phyloP scores from a whole-genome alignment of 2,888 invertebrate genomes.

The Melanotus villosus region DNA sequence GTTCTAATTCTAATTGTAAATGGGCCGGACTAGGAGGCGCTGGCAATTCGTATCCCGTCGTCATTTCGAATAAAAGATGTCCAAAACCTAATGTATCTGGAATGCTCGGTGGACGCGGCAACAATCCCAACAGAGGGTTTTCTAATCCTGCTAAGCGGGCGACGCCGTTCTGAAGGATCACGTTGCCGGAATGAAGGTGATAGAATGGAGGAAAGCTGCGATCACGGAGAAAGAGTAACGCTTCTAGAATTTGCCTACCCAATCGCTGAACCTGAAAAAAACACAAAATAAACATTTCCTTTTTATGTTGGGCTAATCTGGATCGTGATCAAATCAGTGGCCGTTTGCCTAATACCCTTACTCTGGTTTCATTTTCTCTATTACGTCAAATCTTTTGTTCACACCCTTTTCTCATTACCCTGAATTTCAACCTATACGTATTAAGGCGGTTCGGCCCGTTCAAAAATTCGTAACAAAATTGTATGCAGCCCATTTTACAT shows the following conservation, averaged over 20 bases:
- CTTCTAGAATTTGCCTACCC: conserved; percentile 90
- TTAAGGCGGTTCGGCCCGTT: too few species aligned
- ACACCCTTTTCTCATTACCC: too few species aligned
- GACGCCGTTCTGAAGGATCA: conserved; percentile 92
- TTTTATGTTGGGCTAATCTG: not conserved
- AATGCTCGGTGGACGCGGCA: conserved; percentile 71
- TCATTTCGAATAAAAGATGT: conserved; percentile 92
- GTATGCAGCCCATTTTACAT: too few species aligned
- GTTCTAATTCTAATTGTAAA: conserved; percentile 77
- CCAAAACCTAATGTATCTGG: conserved; percentile 84
- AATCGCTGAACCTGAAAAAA: conserved; percentile 85
- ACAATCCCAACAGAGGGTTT: conserved; percentile 85
- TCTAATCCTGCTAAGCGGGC: conserved; percentile 91
- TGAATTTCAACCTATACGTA: too few species aligned
- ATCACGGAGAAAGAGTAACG: conserved; percentile 86
- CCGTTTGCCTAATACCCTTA: too few species aligned
- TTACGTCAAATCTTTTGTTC: too few species aligned
- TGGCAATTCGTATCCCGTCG: conserved; percentile 86
- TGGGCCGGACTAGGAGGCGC: conserved; percentile 83
- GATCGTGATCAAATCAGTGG: too few species aligned
- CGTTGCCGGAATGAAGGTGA: conserved; percentile 92
- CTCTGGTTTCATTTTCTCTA: too few species aligned
- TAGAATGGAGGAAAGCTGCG: conserved; percentile 90
- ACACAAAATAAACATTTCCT: not conserved
- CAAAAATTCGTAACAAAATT: too few species aligned